phyloP scores from a whole-genome alignment of 2,113 vertebrate species.

The Pluvianellus socialis region DNA sequence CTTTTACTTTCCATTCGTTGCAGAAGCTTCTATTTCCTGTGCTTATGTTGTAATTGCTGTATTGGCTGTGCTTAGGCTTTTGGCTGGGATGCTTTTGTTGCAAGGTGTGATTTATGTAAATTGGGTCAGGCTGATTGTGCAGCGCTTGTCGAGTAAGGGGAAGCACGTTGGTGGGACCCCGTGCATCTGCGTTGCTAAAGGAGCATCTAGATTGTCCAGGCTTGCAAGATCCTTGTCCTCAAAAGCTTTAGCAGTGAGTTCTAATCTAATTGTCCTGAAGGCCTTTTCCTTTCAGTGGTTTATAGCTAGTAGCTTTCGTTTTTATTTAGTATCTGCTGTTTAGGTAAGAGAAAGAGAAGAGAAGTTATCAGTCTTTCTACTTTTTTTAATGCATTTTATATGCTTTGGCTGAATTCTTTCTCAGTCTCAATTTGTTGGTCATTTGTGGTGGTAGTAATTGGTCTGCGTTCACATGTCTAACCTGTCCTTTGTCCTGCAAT shows the following conservation, averaged over 20 bases:
- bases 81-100: neutral
- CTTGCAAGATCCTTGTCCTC: neutral
- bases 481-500: neutral
- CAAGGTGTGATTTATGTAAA: neutral
- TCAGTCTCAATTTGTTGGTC: neutral
- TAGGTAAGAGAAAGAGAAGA: neutral
- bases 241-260: neutral
- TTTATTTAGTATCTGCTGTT: neutral
- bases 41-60: neutral
- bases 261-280: neutral
- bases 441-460: neutral
- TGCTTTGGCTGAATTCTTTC: neutral
- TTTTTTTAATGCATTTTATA: neutral
- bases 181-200: neutral
- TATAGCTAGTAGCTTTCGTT: neutral
- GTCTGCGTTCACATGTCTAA: neutral
- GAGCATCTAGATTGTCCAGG: neutral
- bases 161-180: neutral
- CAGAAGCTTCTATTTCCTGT: neutral
- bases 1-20: neutral
- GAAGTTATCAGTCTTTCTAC: neutral
- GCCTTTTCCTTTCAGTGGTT: neutral
- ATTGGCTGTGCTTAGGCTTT: neutral
- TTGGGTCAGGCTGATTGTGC: neutral
- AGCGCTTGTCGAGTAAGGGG: neutral